Evolutionary conservation across 1,140 invertebrate genomes (phyloP), one percentile per base, ranked within the genome.

Genomic region (Ceratitis capitata): DNA sequence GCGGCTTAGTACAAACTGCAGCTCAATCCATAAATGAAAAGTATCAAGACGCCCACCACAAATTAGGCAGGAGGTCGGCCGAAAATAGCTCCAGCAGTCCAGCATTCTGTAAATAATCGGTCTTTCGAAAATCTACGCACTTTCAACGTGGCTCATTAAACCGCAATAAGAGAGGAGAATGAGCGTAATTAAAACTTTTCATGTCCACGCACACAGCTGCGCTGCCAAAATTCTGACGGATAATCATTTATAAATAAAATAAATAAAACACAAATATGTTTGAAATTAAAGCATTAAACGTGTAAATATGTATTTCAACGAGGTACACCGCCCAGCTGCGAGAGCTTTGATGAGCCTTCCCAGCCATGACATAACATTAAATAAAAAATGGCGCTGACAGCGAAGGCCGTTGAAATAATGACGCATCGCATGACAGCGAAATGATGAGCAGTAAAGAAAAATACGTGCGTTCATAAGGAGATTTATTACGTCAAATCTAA

Each of bases 401-500:
- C 32, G 35, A 69, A 69, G 64, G 64, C n/a, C 32, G 69, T 14
- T 39, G 39, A 35, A 45, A 78, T 78, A 45, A 45, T 78, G 69
- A 78, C 69, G 69, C 69, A 78, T 85, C 85, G 85, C 85, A 85
- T 85, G 85, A 82, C 78, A 85, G 56, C 78, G 26, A 61, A 85
- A 85, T 83, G 78, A 83, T 85, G 64, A 85, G 83, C 85, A 82
- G 82, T 85, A 61, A 85, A 42, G 78, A 53, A 83, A 85, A 47
- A 84, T n/a, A n/a, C n/a, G n/a, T n/a, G n/a, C n/a, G n/a, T 39
- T 39, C 42, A 47, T 61, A 82, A 85, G 85, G 85, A 85, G 85
- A 85, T 85, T 85, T 85, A 85, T 85, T 85, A 85, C 32, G 85
- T 78, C 78, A 85, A 85, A 85, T 19, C 53, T 32, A 51, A 64